phyloP scores from a whole-genome alignment of 2,888 invertebrate species.

The Sinopyrophorus schimmeli region DNA sequence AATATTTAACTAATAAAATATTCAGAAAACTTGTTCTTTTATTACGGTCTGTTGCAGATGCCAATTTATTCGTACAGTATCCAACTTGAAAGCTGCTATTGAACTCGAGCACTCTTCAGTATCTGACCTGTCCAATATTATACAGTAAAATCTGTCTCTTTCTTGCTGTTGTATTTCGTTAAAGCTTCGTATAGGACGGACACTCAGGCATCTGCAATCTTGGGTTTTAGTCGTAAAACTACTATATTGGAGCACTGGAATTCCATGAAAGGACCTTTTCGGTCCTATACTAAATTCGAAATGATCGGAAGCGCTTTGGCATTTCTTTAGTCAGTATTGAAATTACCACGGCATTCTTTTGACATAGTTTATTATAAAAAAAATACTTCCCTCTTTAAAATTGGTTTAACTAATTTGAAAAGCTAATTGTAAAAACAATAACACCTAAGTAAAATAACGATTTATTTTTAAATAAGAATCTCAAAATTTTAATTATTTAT shows the following conservation, averaged over 20 bases:
- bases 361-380: slow-evolving; percentile 14
- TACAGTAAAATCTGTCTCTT: slow-evolving; percentile 23
- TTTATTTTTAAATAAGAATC: no score
- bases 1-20: slow-evolving; percentile 14
- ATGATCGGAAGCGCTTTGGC: slow-evolving; percentile 27
- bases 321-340: slow-evolving; percentile 29
- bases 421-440: no score
- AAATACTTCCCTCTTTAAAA: slow-evolving; percentile 3
- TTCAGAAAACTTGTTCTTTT: slow-evolving; percentile 11
- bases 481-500: no score
- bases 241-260: slow-evolving; percentile 36
- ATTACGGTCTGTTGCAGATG: slow-evolving; percentile 18
- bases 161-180: slow-evolving; percentile 24
- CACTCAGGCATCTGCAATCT: slow-evolving; percentile 32
- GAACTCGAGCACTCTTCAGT: slow-evolving; percentile 21
- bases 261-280: slow-evolving; percentile 30
- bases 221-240: slow-evolving; percentile 37
- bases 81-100: slow-evolving; percentile 19
- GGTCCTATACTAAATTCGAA: slow-evolving; percentile 27
- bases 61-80: slow-evolving; percentile 23
- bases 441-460: no score
- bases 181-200: slow-evolving; percentile 26
- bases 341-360: slow-evolving; percentile 25
- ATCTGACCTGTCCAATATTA: slow-evolving; percentile 29
- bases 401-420: no score